Conservation (phyloP, 2,888 invertebrate species). For the Noctuana brunneofusca region DNA sequence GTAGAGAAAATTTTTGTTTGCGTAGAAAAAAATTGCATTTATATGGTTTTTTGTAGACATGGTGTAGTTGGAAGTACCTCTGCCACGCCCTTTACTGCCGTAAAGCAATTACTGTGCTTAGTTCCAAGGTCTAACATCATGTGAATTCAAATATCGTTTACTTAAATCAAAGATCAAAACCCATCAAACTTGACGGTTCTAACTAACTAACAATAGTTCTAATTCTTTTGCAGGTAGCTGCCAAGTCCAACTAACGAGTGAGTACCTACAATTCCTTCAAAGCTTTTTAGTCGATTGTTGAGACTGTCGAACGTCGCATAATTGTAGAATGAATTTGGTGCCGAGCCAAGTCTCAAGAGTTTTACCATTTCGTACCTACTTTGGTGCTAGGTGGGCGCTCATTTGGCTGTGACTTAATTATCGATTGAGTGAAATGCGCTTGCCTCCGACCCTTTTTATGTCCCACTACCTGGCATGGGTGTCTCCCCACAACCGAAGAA, state of each 20-base stretch:
- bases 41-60: too few species aligned
- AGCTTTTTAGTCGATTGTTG: constrained; percentile 15
- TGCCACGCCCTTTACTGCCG: constrained; percentile 73
- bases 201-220: not conserved
- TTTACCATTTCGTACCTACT: not conserved
- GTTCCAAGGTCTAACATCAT: too few species aligned
- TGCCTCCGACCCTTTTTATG: too few species aligned
- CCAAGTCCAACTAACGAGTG: constrained; percentile 31
- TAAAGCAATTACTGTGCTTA: too few species aligned
- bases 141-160: too few species aligned
- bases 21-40: too few species aligned
- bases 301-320: constrained; percentile 9
- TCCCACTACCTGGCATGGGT: too few species aligned
- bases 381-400: not conserved
- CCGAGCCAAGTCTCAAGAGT: constrained; percentile 2
- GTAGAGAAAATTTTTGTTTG: too few species aligned
- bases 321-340: not conserved
- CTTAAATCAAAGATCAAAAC: too few species aligned
- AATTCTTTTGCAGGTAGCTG: constrained; percentile 31
- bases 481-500: too few species aligned
- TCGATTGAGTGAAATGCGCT: not conserved
- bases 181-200: not conserved
- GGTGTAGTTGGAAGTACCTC: constrained; percentile 62
- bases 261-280: constrained; percentile 12
- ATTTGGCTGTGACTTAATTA: not conserved